phyloP scores from a whole-genome alignment of 2,888 invertebrate genomes.

The Rhaphigaster nebulosa region DNA sequence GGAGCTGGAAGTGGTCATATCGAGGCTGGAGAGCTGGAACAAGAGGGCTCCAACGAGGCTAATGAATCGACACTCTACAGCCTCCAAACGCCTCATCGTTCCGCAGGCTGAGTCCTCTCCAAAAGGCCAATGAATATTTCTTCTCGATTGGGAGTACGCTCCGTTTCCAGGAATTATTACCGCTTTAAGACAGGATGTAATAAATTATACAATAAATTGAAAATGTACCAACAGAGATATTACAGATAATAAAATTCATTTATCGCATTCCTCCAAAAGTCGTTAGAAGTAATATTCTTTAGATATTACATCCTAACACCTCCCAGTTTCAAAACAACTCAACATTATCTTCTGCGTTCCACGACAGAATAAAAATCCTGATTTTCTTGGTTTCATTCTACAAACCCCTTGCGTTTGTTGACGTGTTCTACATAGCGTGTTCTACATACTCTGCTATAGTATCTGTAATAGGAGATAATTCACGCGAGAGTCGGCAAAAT shows the following conservation, averaged over 20 bases:
- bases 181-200: not conserved
- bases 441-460: too few relatives aligned
- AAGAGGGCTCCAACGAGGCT: slow-evolving; percentile 14
- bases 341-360: too few relatives aligned
- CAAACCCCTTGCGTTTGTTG: too few relatives aligned
- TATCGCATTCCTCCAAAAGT: not conserved
- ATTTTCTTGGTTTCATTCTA: too few relatives aligned
- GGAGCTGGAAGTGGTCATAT: slow-evolving; percentile 5
- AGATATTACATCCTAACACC: too few relatives aligned
- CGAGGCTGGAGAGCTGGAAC: not conserved
- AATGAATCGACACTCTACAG: not conserved
- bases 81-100: not conserved
- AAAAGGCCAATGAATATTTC: not conserved
- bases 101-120: not conserved
- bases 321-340: too few relatives aligned
- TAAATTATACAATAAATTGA: not conserved
- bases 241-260: not conserved
- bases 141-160: not conserved
- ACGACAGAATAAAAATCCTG: too few relatives aligned
- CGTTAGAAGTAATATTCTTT: too few relatives aligned
- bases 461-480: too few relatives aligned
- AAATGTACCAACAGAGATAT: not conserved
- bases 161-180: not conserved
- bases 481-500: too few relatives aligned
- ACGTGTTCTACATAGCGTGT: too few relatives aligned